Evolutionary conservation across 2,888 invertebrate species (phyloP).

Genomic region (Anarsia innoxiella): DNA sequence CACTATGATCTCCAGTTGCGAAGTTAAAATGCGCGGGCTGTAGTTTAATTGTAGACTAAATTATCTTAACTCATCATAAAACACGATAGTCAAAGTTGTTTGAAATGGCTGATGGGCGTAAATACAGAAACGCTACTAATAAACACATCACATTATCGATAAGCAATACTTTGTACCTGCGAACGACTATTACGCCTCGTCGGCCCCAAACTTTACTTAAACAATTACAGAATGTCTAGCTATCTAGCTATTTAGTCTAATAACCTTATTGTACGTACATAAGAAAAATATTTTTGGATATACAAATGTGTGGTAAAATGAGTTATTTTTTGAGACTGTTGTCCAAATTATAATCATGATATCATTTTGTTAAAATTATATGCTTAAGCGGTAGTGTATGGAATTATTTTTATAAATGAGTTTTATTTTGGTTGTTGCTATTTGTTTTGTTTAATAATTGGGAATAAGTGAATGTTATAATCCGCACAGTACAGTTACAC

Average conservation of each 20-base stretch:
- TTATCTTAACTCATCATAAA: no score
- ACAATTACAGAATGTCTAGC: no score
- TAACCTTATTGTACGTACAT: conserved; percentile 39
- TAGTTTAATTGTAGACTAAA: no score
- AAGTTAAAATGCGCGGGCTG: no score
- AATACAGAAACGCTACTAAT: no score
- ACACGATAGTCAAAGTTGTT: no score
- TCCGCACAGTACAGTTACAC: conserved; percentile 48
- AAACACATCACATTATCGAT: background rate
- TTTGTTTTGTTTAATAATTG: conserved; percentile 37
- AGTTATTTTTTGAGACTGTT: conserved; percentile 71
- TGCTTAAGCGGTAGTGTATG: conserved; percentile 40
- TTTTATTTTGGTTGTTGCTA: conserved; percentile 59
- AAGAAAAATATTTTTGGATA: conserved; percentile 64
- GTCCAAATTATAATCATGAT: conserved; percentile 59
- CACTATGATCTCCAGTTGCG: no score
- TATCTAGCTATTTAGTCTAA: no score
- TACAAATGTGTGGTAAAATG: conserved; percentile 46
- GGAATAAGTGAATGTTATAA: conserved; percentile 32
- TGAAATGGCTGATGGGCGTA: no score
- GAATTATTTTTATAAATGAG: conserved; percentile 60
- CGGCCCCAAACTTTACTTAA: no score
- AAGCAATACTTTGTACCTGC: no score
- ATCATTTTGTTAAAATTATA: conserved; percentile 51
- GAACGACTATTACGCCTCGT: no score